Conservation (phyloP, 2,888 invertebrate species). For the Drosophila macrospina region DNA sequence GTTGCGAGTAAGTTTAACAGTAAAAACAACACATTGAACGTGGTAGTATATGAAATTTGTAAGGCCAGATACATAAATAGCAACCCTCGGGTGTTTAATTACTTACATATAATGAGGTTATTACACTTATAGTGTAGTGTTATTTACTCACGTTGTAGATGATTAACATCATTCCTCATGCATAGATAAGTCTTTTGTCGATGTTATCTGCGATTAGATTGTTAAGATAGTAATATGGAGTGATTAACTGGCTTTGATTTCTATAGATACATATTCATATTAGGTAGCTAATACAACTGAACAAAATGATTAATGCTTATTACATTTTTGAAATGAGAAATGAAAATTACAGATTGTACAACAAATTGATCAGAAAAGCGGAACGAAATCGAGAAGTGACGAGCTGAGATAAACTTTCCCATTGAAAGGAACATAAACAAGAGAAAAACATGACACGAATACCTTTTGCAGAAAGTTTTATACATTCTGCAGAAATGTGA, state of each 20-base stretch:
- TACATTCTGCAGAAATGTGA: too few species aligned
- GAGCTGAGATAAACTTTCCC: constrained; percentile 56
- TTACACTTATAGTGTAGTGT: neutral
- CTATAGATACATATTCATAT: neutral
- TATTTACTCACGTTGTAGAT: neutral
- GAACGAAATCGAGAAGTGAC: constrained; percentile 47
- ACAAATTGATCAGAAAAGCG: constrained; percentile 56
- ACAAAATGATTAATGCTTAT: neutral
- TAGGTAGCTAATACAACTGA: too few species aligned
- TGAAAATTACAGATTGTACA: constrained; percentile 3
- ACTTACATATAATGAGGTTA: neutral
- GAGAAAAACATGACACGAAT: constrained; percentile 42
- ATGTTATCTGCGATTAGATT: constrained; percentile 30
- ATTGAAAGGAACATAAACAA: constrained; percentile 55
- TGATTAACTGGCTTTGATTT: neutral
- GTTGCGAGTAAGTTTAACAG: too few species aligned
- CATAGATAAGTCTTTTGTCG: constrained; percentile 7
- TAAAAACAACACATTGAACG: too few species aligned
- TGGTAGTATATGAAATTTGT: too few species aligned
- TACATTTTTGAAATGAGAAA: neutral
- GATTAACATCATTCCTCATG: constrained; percentile 7
- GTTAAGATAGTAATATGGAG: constrained; percentile 16
- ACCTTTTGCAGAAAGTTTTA: too few species aligned
- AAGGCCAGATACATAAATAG: too few species aligned
- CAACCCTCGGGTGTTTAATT: too few species aligned